phyloP scores from a whole-genome alignment of 2,888 invertebrate genomes.

The Acleris emargana region DNA sequence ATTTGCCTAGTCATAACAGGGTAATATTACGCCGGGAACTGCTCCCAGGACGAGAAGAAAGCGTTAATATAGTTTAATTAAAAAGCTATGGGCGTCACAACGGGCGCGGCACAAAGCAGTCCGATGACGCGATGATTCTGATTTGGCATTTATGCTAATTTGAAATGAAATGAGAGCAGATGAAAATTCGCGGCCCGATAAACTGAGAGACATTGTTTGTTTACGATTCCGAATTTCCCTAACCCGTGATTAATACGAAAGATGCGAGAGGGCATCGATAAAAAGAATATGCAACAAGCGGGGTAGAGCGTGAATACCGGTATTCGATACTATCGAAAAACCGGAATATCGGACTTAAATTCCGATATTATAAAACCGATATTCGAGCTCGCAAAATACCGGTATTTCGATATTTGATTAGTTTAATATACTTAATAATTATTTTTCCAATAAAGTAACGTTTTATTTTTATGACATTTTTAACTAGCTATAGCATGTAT shows the following conservation, averaged over 20 bases:
- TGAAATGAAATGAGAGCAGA: constrained; percentile 43
- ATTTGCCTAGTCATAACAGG: constrained; percentile 15
- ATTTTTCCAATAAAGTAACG: too few species aligned
- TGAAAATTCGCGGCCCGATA: constrained; percentile 53
- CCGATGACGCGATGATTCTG: constrained; percentile 47
- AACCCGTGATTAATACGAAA: constrained; percentile 4
- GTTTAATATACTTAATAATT: too few species aligned
- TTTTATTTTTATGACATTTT: too few species aligned
- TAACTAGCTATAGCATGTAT: too few species aligned
- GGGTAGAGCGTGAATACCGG: too few species aligned
- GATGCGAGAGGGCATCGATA: constrained; percentile 5
- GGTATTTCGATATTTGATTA: too few species aligned
- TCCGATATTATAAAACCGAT: too few species aligned
- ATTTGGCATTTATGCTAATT: constrained; percentile 64
- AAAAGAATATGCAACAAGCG: constrained; percentile 15
- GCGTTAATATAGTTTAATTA: constrained; percentile 34
- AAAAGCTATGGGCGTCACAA: constrained; percentile 6
- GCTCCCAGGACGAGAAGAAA: constrained; percentile 15
- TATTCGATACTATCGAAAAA: too few species aligned
- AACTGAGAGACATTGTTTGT: constrained; percentile 50
- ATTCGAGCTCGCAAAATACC: too few species aligned
- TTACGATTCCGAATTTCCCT: constrained; percentile 5
- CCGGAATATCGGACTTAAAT: too few species aligned
- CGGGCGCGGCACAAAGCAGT: constrained; percentile 29
- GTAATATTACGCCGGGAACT: constrained; percentile 8